phyloP scores from a whole-genome alignment of 2,888 invertebrate genomes.

The Callimorpha dominula region DNA sequence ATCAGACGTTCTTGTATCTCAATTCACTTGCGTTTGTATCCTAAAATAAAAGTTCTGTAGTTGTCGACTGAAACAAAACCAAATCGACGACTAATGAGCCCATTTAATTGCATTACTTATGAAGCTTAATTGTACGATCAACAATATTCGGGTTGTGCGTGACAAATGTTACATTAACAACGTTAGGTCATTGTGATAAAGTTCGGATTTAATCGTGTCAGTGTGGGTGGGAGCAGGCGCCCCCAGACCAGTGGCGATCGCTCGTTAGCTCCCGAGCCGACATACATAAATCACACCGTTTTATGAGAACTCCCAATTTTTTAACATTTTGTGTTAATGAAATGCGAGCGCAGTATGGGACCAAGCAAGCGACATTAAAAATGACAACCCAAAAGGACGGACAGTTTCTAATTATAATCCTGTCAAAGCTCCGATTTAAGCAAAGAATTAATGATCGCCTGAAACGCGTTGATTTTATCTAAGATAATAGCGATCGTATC shows the following conservation, averaged over 20 bases:
- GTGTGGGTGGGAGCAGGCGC: constrained; percentile 34
- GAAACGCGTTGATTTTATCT: constrained; percentile 80
- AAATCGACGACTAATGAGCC: constrained; percentile 43
- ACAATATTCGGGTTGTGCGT: constrained; percentile 31
- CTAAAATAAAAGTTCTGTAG: constrained; percentile 34
- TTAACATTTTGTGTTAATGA: constrained; percentile 82
- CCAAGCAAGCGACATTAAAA: constrained; percentile 85
- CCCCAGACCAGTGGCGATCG: constrained; percentile 74
- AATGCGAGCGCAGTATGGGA: constrained; percentile 86
- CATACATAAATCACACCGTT: constrained; percentile 85
- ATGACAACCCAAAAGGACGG: constrained; percentile 83
- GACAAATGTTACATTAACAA: constrained; percentile 20
- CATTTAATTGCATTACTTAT: constrained; percentile 54
- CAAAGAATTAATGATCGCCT: constrained; percentile 83
- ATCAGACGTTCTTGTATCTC: constrained; percentile 1
- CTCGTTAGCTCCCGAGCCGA: constrained; percentile 83
- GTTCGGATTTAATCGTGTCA: constrained; percentile 26
- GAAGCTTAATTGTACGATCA: constrained; percentile 60
- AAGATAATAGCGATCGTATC: constrained; percentile 72
- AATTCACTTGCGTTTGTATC: constrained; percentile 10
- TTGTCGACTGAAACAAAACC: constrained; percentile 41
- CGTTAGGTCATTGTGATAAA: constrained; percentile 29
- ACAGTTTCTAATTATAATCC: constrained; percentile 86
- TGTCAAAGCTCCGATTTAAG: constrained; percentile 84
- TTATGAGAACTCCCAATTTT: constrained; percentile 84